Percentiles rank a stretch among this genome's conserved stretches.
Evolutionary conservation across 2,113 vertebrate species (phyloP).

Genomic region (Merops nubicus): DNA sequence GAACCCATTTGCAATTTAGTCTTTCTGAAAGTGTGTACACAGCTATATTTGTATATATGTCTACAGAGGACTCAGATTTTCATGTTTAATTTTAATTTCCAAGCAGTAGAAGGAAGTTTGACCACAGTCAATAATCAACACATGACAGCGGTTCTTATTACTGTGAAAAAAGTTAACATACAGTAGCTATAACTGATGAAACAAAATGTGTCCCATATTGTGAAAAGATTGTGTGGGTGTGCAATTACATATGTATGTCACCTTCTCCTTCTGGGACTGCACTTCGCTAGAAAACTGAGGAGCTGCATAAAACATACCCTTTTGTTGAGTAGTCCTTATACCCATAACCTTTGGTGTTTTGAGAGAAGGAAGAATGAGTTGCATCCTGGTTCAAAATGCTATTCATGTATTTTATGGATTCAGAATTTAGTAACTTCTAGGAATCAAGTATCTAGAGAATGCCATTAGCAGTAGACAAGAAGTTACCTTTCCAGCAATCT

Average conservation of each 20-base stretch:
- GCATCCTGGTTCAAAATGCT: neutral
- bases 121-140: neutral
- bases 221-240: neutral
- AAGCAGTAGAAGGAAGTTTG: slow-evolving; percentile 1
- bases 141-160: neutral
- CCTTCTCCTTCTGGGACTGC: neutral
- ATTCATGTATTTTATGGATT: neutral
- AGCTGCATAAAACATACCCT: neutral
- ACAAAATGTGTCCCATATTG: neutral
- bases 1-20: neutral
- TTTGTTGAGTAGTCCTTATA: neutral
- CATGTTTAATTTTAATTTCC: neutral
- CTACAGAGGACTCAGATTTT: neutral
- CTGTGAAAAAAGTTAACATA: neutral
- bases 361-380: neutral
- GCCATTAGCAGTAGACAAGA: neutral
- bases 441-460: neutral
- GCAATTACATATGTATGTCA: neutral
- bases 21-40: neutral
- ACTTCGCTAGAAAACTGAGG: neutral
- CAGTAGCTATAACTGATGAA: neutral
- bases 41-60: neutral
- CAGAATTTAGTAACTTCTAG: neutral
- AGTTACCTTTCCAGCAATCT: neutral
- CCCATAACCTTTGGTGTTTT: neutral